Evolutionary conservation across 2,888 invertebrate genomes (phyloP), one percentile per base, ranked within the genome.

Genomic region (Folsomia candida): DNA sequence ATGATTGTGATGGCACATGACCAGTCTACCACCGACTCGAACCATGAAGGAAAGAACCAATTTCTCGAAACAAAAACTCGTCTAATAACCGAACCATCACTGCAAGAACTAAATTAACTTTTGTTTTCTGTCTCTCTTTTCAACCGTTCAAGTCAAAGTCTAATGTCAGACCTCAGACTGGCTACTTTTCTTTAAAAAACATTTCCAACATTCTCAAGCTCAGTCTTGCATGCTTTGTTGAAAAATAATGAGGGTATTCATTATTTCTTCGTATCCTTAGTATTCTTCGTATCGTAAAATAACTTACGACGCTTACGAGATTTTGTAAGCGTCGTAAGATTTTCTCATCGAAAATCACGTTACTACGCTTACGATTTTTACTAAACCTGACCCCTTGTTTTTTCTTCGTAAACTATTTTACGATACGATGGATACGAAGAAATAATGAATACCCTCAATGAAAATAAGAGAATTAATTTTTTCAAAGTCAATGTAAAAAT

Each of bases 41-140:
- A 70, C 62, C 73, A 68, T 67, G 68, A 67, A 59, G 57, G 20
- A 61, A 70, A 18, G 20, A 54, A 54, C 54, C 54, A 54, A 54
- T 54, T 54, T 54, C 54, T 54, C 22, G 54, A 54, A 54, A 54
- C 54, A 54, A 54, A 54, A 54, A 54, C 54, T 54, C 22, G 54
- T 54, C 54, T 54, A 54, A 54, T 54, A 54, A 54, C 54, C 54
- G 4, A 54, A 54, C 54, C 54, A 54, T 20, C n/a, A n/a, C n/a
- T n/a, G n/a, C n/a, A 4, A 54, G 54, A 54, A 54, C 54, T 20
- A 54, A 54, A 54, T 54, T 54, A 54, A 54, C 54, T 54, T 54
- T 54, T 54, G 54, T 54, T 54, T 54, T 54, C 22, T 22, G 54
- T 54, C 54, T 20, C 18, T 20, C 18, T 20, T n/a, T n/a, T 4